Conservation (phyloP, 1,140 invertebrate species). For the Caligus rogercresseyi region DNA sequence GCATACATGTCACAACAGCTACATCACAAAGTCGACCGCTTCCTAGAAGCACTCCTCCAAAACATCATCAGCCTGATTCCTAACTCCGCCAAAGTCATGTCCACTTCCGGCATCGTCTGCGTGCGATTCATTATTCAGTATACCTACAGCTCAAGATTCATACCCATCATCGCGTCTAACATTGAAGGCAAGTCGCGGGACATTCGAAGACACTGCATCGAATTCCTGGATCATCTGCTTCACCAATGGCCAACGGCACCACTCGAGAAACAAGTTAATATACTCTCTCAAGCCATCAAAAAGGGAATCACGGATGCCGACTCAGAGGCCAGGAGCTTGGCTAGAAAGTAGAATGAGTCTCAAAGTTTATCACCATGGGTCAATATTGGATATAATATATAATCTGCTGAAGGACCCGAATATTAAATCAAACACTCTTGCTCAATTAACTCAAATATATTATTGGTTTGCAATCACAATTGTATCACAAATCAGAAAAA, state of each 20-base stretch:
- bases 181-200: constrained; percentile 73
- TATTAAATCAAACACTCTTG: too few relatives aligned
- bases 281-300: constrained; percentile 64
- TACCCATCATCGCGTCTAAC: constrained; percentile 66
- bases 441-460: not conserved
- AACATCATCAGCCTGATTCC: constrained; percentile 75
- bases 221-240: constrained; percentile 64
- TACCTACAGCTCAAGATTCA: constrained; percentile 60
- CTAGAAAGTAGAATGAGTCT: constrained; percentile 40
- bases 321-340: constrained; percentile 54
- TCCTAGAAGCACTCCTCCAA: constrained; percentile 59
- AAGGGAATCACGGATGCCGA: constrained; percentile 82
- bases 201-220: constrained; percentile 59
- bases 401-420: too few relatives aligned
- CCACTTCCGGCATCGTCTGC: constrained; percentile 65
- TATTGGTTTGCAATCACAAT: too few relatives aligned
- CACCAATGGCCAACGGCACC: constrained; percentile 61
- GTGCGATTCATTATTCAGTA: constrained; percentile 74
- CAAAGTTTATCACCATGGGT: too few relatives aligned
- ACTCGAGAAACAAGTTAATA: constrained; percentile 57
- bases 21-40: constrained; percentile 54
- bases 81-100: constrained; percentile 90
- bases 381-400: too few relatives aligned
- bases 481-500: too few relatives aligned
- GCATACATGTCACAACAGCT: constrained; percentile 71